Percentiles rank a stretch among this genome's conserved stretches.
Evolutionary conservation across 2,797 vertebrate species (phyloP).

Genomic region (Tauraco hartlaubi): DNA sequence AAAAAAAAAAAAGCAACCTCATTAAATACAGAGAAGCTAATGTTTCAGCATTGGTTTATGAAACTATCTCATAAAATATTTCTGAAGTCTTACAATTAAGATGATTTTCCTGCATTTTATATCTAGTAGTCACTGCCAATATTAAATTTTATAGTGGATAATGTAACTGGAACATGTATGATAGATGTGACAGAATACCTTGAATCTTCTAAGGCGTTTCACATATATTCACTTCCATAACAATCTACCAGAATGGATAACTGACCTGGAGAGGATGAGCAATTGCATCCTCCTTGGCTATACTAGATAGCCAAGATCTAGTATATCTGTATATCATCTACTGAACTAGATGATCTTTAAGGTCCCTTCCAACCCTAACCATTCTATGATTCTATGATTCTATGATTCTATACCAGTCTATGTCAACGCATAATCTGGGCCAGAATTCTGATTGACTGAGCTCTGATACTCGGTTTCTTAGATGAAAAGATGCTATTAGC

Average conservation of each 20-base stretch:
- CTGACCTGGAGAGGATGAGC: neutral
- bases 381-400: too few relatives aligned
- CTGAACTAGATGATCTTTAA: too few relatives aligned
- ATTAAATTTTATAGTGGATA: neutral
- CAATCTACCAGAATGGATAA: neutral
- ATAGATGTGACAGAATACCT: neutral
- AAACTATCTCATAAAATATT: slow-evolving; percentile 29
- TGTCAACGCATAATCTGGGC: neutral
- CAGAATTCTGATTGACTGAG: neutral
- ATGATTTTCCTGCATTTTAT: neutral
- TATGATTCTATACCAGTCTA: neutral
- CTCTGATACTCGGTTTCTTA: neutral
- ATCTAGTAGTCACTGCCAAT: neutral
- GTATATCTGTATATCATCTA: too few relatives aligned
- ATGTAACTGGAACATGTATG: neutral
- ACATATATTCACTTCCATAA: neutral
- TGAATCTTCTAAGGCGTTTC: neutral
- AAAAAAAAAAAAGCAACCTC: slow-evolving; percentile 3
- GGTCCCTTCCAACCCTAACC: too few relatives aligned
- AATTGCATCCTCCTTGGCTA: neutral
- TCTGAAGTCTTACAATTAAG: neutral
- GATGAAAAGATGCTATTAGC: neutral
- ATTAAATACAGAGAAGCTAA: neutral
- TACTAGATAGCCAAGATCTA: neutral
- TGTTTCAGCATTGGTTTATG: neutral